These are phyloP conservation scores for Enteromius fasciolatus DNA, from an alignment of 2,797 vertebrate genomes.

Conservation along the genomic window DNA sequence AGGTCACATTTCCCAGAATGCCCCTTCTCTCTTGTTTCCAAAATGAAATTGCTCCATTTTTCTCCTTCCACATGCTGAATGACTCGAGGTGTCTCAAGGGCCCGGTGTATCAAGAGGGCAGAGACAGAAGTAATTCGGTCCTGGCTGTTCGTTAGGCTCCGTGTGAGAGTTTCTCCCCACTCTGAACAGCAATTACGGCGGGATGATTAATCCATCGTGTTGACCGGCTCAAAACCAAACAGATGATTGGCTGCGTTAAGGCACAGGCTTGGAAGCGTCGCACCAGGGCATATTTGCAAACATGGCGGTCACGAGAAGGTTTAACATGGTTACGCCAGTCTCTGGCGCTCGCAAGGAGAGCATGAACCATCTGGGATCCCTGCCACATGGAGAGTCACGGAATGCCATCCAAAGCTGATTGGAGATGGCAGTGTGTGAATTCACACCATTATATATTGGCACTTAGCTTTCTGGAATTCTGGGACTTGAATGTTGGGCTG, in stretches of 20 bases:
- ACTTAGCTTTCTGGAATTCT: slow-evolving; percentile 28
- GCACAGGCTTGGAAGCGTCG: slow-evolving; percentile 54
- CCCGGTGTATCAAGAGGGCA: slow-evolving; percentile 57
- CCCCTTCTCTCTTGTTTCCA: slow-evolving; percentile 47
- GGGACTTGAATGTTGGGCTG: slow-evolving; percentile 16
- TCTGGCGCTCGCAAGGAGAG: slow-evolving; percentile 4
- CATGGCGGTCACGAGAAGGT: slow-evolving; percentile 46
- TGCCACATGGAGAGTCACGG: slow-evolving; percentile 12
- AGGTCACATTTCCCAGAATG: slow-evolving; percentile 55
- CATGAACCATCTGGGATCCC: slow-evolving; percentile 23
- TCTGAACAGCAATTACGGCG: slow-evolving; percentile 58
- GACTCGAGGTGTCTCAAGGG: slow-evolving; percentile 55
- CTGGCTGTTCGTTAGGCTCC: slow-evolving; percentile 25
- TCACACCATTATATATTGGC: slow-evolving; percentile 39
- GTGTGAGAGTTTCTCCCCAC: slow-evolving; percentile 28
- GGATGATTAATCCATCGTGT: slow-evolving; percentile 56
- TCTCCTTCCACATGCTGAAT: slow-evolving; percentile 47
- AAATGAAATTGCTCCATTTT: slow-evolving; percentile 59
- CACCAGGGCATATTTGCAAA: slow-evolving; percentile 57
- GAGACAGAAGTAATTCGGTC: slow-evolving; percentile 58
- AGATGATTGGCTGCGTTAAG: slow-evolving; percentile 54
- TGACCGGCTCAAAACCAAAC: slow-evolving; percentile 57
- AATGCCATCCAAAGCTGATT: slow-evolving; percentile 31
- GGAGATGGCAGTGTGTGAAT: slow-evolving; percentile 35
- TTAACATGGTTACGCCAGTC: slow-evolving; percentile 28